Evolutionary conservation across 2,797 vertebrate species (phyloP), one percentile per base, ranked within the genome.

Genomic region (Lithobates sylvaticus): DNA sequence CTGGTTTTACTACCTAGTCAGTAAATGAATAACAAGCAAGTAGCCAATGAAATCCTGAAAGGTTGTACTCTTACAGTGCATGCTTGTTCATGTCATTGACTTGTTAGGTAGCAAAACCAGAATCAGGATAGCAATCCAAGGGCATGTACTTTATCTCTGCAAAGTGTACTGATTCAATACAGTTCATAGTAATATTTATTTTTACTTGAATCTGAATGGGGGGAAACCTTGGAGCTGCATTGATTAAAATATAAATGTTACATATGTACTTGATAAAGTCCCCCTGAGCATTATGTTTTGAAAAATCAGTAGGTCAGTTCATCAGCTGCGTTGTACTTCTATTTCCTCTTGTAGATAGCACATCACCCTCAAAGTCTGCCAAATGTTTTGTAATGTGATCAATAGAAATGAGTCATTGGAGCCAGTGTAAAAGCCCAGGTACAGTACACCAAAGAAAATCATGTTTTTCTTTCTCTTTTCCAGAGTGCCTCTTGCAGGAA

Each of bases 401-500:
- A 61, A 23, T 61, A 23, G 18, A 61, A 23, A 23, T 18, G 16
- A 54, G 50, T 54, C 16, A 54, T 61, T 61, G 54, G 21, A 61
- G 21, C 21, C 21, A 61, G 54, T 61, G 54, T 61, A 2, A 61
- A 61, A 61, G 21, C 54, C 7, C 54, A 23, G 7, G 54, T 23
- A 61, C 18, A 18, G 21, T 23, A 61, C 21, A 23, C 54, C 64
- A 23, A 61, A 29, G 27, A 79, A 54, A 36, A 18, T 50, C 29
- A 78, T 47, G 1, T 3, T 1, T 70, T 2, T 65, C 2, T 85
- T 78, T 39, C 21, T 85, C 36, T 58, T 86, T 84, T 76, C 21
- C 78, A 87, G 86, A 87, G 86, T 87, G 86, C 86, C 86, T 87
- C 86, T 87, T 87, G 86, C 86, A 87, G 86, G 81, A 87, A 87